Evolutionary conservation across 2,888 invertebrate species (phyloP).

Genomic region (Cheilosia soror): DNA sequence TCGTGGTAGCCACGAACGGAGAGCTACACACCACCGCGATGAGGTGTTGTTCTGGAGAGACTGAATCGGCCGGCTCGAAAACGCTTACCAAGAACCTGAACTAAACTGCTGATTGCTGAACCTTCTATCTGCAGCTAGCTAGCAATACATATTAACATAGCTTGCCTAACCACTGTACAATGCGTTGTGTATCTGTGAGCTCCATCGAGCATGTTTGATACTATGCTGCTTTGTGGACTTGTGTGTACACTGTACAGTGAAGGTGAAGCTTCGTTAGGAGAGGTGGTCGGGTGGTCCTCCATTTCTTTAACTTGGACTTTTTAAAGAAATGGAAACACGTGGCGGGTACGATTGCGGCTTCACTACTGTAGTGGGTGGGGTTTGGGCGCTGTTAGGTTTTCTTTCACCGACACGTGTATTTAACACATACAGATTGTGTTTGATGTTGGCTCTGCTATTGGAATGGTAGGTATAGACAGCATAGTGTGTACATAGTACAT

Average conservation of each 20-base stretch:
- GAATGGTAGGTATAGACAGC: constrained; percentile 36
- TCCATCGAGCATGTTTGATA: constrained; percentile 31
- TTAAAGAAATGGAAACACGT: constrained; percentile 3
- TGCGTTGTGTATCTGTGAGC: neutral
- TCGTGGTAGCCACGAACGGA: constrained; percentile 10
- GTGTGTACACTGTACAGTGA: too few species aligned
- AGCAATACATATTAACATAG: constrained; percentile 9
- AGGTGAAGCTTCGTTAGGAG: constrained; percentile 9
- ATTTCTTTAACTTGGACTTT: neutral
- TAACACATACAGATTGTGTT: constrained; percentile 17
- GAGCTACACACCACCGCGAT: constrained; percentile 58
- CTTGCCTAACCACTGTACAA: neutral
- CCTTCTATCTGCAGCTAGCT: constrained; percentile 32
- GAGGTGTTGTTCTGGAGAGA: constrained; percentile 65
- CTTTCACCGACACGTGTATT: constrained; percentile 29
- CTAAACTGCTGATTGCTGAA: constrained; percentile 13
- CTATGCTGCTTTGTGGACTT: neutral
- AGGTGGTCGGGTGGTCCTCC: too few species aligned
- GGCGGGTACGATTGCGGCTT: neutral
- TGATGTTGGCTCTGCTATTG: constrained; percentile 49
- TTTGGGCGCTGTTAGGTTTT: neutral
- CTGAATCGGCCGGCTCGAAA: constrained; percentile 59
- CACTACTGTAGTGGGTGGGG: neutral
- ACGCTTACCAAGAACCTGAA: constrained; percentile 53
- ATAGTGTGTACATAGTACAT: neutral